Evolutionary conservation across 2,113 vertebrate genomes (phyloP).

Genomic region (Phaethon lepturus): DNA sequence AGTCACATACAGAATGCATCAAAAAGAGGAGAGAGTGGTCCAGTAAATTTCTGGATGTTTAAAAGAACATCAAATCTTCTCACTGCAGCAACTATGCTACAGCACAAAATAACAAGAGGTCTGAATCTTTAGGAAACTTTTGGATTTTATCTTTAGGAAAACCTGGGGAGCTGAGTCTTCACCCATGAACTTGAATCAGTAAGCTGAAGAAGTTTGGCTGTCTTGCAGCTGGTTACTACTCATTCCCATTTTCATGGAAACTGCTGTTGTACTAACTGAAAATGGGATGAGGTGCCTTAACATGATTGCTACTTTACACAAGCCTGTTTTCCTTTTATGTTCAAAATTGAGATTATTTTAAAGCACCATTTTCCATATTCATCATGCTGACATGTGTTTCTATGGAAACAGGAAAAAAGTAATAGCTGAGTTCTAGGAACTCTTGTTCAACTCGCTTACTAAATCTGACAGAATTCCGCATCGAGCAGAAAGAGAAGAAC

Average conservation of each 20-base stretch:
- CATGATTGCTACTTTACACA: constrained; percentile 5
- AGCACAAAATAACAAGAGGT: background rate
- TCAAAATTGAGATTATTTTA: constrained; percentile 53
- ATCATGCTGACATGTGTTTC: constrained; percentile 27
- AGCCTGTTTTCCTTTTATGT: constrained; percentile 28
- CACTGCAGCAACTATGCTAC: background rate
- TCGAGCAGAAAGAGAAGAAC: background rate
- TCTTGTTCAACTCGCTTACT: background rate
- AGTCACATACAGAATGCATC: background rate
- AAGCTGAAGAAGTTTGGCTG: background rate
- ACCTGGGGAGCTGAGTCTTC: background rate
- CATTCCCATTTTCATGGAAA: background rate
- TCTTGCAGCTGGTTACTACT: background rate
- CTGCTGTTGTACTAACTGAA: background rate
- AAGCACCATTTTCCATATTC: constrained; percentile 31
- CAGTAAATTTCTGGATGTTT: background rate
- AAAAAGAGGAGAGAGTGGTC: background rate
- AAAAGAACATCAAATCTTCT: background rate
- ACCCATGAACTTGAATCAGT: background rate
- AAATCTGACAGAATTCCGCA: background rate
- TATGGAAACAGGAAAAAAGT: constrained; percentile 48
- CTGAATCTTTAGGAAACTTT: background rate
- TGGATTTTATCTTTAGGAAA: background rate
- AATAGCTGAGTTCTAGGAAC: constrained; percentile 5
- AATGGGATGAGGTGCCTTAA: constrained; percentile 6